Evolutionary conservation across 2,888 invertebrate genomes (phyloP), one percentile per base, ranked within the genome.

Genomic region (Agonopterix subpropinquella): DNA sequence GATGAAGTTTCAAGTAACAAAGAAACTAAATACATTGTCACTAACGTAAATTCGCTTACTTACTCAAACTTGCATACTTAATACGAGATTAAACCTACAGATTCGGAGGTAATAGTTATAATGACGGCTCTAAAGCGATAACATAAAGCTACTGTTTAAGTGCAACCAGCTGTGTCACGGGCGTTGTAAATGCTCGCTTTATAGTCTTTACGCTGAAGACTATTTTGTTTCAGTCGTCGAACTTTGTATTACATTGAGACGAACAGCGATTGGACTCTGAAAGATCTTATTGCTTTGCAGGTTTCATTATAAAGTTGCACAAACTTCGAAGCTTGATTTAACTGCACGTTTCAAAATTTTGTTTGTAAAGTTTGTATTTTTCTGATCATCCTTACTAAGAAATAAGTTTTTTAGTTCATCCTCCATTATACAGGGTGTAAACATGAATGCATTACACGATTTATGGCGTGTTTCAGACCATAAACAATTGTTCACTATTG

Each of bases 101-200:
- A 71, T 70, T 70, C 53, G 62, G 65, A 70, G 70, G 71, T 47
- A 44, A 13, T 37, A 36, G 43, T 44, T 46, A 73, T 77, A 72
- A 73, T 74, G 66, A 70, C 64, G 59, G 53, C 51, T 63, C 65
- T 67, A 65, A 64, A 65, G 62, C 58, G 64, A 68, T 66, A 70
- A 67, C 70, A 71, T 77, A 77, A 75, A 80, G 75, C 72, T 64
- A 65, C 55, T 69, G 70, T 73, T 78, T 79, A 74, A 76, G 68
- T 72, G 70, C 71, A 64, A 58, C 63, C 80, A 81, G 75, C 78
- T 81, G 80, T 64, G 77, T 64, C 74, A 61, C 64, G 62, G 53
- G 59, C 69, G 64, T 65, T 69, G 70, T 70, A 72, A 73, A 71
- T 67, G 70, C 71, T 70, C 67, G 60, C 62, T 70, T 70, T 73